Conservation (phyloP, 2,888 invertebrate genomes). For the Blomia tropicalis region DNA sequence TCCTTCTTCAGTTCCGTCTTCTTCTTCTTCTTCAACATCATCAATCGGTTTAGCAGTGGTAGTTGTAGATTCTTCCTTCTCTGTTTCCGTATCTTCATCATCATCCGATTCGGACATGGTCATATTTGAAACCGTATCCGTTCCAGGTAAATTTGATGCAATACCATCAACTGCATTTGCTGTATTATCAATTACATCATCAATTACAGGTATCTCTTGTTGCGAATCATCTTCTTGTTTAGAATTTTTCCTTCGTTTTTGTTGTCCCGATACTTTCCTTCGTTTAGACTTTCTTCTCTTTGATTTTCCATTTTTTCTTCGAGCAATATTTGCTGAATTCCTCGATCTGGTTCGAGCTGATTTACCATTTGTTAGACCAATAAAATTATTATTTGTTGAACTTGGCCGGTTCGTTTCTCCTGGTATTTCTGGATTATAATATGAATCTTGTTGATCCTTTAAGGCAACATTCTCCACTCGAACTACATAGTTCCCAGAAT, state of each 20-base stretch:
- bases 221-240: neutral
- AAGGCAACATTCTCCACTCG: neutral
- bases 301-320: neutral
- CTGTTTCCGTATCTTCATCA: neutral
- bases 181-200: neutral
- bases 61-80: neutral
- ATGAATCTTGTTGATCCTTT: neutral
- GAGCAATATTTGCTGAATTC: too few relatives aligned
- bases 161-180: neutral
- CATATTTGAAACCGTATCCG: neutral
- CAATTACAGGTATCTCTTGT: neutral
- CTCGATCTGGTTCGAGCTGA: too few relatives aligned
- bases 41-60: neutral
- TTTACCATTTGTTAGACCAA: too few relatives aligned
- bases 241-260: neutral
- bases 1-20: neutral
- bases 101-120: neutral
- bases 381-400: too few relatives aligned
- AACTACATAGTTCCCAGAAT: neutral
- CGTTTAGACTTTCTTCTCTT: neutral
- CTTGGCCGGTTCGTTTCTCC: neutral
- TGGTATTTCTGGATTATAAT: neutral
- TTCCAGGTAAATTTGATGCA: neutral
- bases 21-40: conserved; percentile 1
- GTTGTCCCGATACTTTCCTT: neutral